Evolutionary conservation across 1,140 invertebrate genomes (phyloP), one percentile per base, ranked within the genome.

Genomic region (Brachionus calyciflorus): DNA sequence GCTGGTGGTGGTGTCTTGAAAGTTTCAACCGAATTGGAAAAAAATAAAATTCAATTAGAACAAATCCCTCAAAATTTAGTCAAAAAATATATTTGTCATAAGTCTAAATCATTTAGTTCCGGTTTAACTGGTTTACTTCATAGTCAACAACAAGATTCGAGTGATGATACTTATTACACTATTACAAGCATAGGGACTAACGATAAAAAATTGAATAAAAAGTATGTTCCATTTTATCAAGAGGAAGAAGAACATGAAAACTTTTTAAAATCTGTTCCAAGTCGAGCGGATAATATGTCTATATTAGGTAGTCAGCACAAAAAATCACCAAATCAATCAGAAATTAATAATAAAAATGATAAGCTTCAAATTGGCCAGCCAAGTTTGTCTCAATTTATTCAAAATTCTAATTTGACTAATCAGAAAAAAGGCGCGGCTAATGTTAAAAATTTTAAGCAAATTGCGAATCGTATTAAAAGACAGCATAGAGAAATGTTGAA

Each of bases 401-500:
- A 44, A 41, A 44, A n/a, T 9, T 37, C 60, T 14, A 65, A 44
- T 65, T 65, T 65, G 10, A 19, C 24, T 17, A 26, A 17, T 24
- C 40, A 24, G 12, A 65, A 44, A 65, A 41, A 10, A 21, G 40
- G 37, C 24, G 40, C 17, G n/a, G n/a, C n/a, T 9, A 65, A 44
- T 5, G 26, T 41, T 37, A 44, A 44, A 44, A 65, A 65, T 65
- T 65, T 65, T 24, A 65, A 65, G n/a, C 33, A 65, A 65, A 44
- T 65, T 41, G 40, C 60, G 0, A 65, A 65, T 21, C 19, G 41
- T 9, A 44, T 65, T 1, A 65, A 65, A 14, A 65, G 44, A 21
- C 37, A 65, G 19, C 60, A 65, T 14, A 44, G 24, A 65, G 40
- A 65, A 26, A 19, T 65, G 6, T 30, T 65, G 24, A 65, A 44